Base-by-base conservation (phyloP, 2,113 vertebrate genomes). In the Lepus americanus region DNA sequence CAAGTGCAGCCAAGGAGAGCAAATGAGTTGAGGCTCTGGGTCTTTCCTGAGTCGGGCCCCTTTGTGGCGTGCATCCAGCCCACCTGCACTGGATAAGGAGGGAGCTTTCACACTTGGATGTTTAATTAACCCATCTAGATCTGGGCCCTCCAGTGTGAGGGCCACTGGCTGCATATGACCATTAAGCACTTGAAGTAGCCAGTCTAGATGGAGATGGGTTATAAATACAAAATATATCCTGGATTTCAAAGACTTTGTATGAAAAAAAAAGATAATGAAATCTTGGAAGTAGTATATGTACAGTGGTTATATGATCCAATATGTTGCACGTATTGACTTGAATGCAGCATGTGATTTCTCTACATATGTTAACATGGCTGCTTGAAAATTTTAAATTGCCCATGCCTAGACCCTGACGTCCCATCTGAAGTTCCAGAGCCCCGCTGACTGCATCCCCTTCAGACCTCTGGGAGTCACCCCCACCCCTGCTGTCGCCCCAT, bases 291-390 rank as follows among this genome's bases (percentile, higher is more conserved):
- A 33, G 66, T 61, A 36, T 86, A 59, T 90, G 55, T 66, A 66
- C 59, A 53, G 36, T 39, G 66, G 49, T 85, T 81, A 33, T 55
- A n/a, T 76, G 72, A 44, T 77, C 6, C 77, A 87, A 44, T 94
- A 78, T 85, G 90, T 92, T 81, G 17, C 7, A 55, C 95, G 11
- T 79, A 70, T 33, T 2, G 17, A 82, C 14, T 85, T 87, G 89
- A 92, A 93, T 96, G 64, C 74, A 94, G 51, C 63, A 36, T 69
- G n/a, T 83, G 77, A 92, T 77, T 73, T 93, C 85, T 93, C 33
- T 89, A 84, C 44, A 91, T 92, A 88, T 80, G 95, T 94, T 90
- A 87, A 85, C 33, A 31, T 59, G 82, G 39, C 44, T 73, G 22
- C 39, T 36, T 27, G 63, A 85, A 92, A 82, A 16, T 49, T 64